Percentiles rank a stretch among this genome's conserved stretches.
Conservation (phyloP, 30 jellyfish, hydroid and myxozoan genomes). For the Clytia hemisphaerica region DNA sequence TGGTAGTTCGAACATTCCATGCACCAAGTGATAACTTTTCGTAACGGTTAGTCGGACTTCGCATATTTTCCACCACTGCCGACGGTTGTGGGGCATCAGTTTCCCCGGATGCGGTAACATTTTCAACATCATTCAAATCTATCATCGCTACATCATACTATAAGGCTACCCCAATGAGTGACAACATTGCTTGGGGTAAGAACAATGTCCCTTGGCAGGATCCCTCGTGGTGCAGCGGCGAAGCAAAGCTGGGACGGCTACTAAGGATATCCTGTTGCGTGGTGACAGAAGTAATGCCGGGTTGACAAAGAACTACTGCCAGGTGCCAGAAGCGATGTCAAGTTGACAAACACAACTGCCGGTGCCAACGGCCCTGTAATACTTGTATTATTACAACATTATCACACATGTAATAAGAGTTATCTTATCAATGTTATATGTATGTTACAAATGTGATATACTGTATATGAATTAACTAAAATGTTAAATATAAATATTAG, state of each 20-base stretch:
- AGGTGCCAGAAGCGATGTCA: conserved; percentile 47
- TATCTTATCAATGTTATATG: too few species aligned
- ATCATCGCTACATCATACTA: neutral
- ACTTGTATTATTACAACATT: too few species aligned
- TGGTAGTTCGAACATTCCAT: conserved; percentile 39
- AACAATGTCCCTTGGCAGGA: conserved; percentile 61
- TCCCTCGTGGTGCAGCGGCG: conserved; percentile 42
- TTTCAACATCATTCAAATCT: neutral
- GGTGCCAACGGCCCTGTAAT: conserved; percentile 31
- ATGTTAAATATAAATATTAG: too few species aligned
- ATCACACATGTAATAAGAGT: too few species aligned
- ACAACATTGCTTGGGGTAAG: conserved; percentile 45
- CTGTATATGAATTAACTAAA: too few species aligned
- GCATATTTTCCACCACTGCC: conserved; percentile 55
- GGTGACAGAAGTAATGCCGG: neutral
- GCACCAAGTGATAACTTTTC: conserved; percentile 1
- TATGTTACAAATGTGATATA: too few species aligned
- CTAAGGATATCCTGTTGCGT: conserved; percentile 32
- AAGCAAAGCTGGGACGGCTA: conserved; percentile 57
- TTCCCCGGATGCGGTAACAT: conserved; percentile 53
- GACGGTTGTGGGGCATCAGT: conserved; percentile 55
- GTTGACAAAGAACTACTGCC: neutral
- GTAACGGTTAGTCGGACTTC: conserved; percentile 30
- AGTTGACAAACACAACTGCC: conserved; percentile 51
- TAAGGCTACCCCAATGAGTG: conserved; percentile 52